Conservation (phyloP, 2,888 invertebrate genomes). For the Synanthedon andrenaeformis region DNA sequence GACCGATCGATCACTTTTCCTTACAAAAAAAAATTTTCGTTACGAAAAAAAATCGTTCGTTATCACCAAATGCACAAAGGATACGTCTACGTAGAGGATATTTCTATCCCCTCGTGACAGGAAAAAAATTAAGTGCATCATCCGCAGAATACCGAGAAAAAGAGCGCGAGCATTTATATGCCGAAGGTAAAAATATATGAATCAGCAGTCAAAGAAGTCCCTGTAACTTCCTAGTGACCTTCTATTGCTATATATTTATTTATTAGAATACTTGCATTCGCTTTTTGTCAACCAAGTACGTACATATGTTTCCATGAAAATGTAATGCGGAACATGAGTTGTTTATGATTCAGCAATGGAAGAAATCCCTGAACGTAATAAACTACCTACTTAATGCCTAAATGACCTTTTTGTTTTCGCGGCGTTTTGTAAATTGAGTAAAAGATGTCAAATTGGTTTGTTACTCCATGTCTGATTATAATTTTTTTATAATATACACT, state of each 20-base stretch:
- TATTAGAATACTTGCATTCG: neutral
- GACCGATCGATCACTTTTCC: too few relatives aligned
- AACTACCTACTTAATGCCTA: neutral
- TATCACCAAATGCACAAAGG: too few relatives aligned
- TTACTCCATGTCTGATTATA: too few relatives aligned
- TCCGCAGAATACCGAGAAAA: neutral
- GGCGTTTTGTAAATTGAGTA: neutral
- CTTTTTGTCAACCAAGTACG: neutral
- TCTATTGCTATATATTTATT: neutral
- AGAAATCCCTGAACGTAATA: neutral
- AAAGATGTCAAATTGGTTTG: too few relatives aligned
- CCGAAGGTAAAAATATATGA: neutral
- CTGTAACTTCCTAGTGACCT: constrained; percentile 3
- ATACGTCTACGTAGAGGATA: too few relatives aligned
- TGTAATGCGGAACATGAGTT: neutral
- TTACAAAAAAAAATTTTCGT: too few relatives aligned
- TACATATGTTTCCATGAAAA: too few relatives aligned
- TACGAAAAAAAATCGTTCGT: too few relatives aligned
- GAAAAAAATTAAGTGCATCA: neutral
- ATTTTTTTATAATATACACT: too few relatives aligned
- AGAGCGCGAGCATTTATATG: neutral
- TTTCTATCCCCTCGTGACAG: neutral
- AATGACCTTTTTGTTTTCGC: neutral
- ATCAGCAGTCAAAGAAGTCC: neutral
- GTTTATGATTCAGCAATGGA: neutral